These are phyloP conservation scores for Temnothorax rugatulus DNA, from an alignment of 2,888 invertebrate species.

Conservation along the genomic window DNA sequence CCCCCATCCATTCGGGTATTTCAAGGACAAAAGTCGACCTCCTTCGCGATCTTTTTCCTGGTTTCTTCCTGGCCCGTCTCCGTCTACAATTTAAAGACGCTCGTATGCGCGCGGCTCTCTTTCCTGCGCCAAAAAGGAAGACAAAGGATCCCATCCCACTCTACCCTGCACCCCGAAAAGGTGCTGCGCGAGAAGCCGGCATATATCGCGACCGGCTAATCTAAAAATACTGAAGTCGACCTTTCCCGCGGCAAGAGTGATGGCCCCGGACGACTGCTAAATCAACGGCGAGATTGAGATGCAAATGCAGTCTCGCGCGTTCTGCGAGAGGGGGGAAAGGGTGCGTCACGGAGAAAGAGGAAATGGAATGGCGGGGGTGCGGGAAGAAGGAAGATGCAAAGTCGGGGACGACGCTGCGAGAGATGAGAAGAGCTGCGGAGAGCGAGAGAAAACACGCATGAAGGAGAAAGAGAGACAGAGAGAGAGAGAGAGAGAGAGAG, in stretches of 20 bases:
- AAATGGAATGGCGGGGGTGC: slow-evolving; percentile 35
- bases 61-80: slow-evolving; percentile 65
- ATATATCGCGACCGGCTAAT: slow-evolving; percentile 77
- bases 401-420: slow-evolving; percentile 14
- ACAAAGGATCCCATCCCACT: slow-evolving; percentile 38
- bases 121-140: slow-evolving; percentile 53
- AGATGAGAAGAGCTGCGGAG: slow-evolving; percentile 29
- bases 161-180: slow-evolving; percentile 64
- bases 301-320: slow-evolving; percentile 78
- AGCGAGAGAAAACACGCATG: background rate
- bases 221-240: slow-evolving; percentile 79
- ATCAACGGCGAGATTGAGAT: slow-evolving; percentile 82
- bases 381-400: slow-evolving; percentile 25
- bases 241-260: slow-evolving; percentile 76
- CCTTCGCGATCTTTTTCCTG: slow-evolving; percentile 73
- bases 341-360: slow-evolving; percentile 45
- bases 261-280: slow-evolving; percentile 78
- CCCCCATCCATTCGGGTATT: slow-evolving; percentile 67
- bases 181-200: slow-evolving; percentile 68
- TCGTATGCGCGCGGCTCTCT: slow-evolving; percentile 65
- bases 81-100: slow-evolving; percentile 70
- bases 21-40: slow-evolving; percentile 77
- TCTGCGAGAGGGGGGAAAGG: slow-evolving; percentile 46
- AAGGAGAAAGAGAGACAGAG: slow-evolving; percentile 54
- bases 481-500: slow-evolving; percentile 48